phyloP scores from a whole-genome alignment of 2,797 vertebrate species.

The Leptoclinus maculatus region DNA sequence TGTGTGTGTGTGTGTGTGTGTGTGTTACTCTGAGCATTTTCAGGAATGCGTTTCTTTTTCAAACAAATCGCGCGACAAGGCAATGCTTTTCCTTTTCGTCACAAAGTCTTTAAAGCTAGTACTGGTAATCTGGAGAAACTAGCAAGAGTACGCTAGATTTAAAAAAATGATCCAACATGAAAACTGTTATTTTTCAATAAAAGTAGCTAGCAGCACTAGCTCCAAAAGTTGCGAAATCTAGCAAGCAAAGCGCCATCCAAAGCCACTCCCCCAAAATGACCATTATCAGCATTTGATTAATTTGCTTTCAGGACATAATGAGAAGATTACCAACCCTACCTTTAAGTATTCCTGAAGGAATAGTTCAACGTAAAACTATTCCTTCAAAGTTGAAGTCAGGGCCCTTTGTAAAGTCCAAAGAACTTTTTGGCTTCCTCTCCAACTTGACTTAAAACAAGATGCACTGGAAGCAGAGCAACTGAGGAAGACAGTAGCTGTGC shows the following conservation, averaged over 20 bases:
- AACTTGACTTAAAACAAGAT: background rate
- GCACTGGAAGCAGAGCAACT: too few relatives aligned
- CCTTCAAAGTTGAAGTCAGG: background rate
- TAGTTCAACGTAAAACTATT: background rate
- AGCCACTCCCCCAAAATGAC: too few relatives aligned
- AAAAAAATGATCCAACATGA: too few relatives aligned
- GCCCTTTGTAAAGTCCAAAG: background rate
- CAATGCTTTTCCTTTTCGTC: background rate
- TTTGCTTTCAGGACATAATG: background rate
- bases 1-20: background rate
- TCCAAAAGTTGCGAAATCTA: too few relatives aligned
- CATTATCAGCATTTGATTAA: too few relatives aligned
- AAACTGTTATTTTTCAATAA: too few relatives aligned
- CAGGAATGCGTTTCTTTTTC: constrained; percentile 4
- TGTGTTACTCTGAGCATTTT: background rate
- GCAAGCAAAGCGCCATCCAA: too few relatives aligned
- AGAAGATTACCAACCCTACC: background rate
- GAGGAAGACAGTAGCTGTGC: too few relatives aligned
- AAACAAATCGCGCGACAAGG: background rate
- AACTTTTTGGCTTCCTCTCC: background rate
- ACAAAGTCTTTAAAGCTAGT: background rate
- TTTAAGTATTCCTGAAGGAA: background rate
- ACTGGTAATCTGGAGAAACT: too few relatives aligned
- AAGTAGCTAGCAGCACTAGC: too few relatives aligned
- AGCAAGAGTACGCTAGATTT: too few relatives aligned